phyloP scores from a whole-genome alignment of 2,113 vertebrate species.

The Sterrhoptilus dennistouni region DNA sequence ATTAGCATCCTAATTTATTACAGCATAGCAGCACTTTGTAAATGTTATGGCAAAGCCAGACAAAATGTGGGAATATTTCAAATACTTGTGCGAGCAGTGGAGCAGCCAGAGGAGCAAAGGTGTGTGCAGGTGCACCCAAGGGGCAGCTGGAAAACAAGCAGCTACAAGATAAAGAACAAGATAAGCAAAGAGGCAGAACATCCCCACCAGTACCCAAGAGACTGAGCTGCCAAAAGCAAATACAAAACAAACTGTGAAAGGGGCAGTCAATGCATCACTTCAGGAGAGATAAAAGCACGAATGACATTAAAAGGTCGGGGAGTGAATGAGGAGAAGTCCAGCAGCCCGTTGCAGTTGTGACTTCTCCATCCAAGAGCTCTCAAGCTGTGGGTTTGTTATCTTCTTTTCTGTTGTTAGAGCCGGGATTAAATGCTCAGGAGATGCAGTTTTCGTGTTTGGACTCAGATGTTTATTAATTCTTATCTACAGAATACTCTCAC shows the following conservation, averaged over 20 bases:
- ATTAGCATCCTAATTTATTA: neutral
- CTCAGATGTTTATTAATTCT: no score
- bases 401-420: no score
- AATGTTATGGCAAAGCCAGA: neutral
- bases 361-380: neutral
- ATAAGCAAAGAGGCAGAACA: neutral
- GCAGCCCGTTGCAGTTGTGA: neutral
- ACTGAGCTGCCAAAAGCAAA: neutral
- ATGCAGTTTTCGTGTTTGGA: no score
- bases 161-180: neutral
- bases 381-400: no score
- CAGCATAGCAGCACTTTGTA: neutral
- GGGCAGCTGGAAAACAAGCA: neutral
- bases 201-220: neutral
- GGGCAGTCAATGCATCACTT: neutral
- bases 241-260: neutral
- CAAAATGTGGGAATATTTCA: neutral
- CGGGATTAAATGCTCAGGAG: no score
- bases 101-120: neutral
- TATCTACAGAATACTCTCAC: no score
- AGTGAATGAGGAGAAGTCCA: neutral
- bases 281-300: neutral
- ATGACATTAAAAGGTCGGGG: neutral
- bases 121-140: neutral
- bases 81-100: neutral